A percentile compares a stretch with the other conserved stretches of the same genome.
These are phyloP conservation scores for Xestoiulus laeticollis DNA, from an alignment of 2,888 invertebrate genomes.

Conservation along the genomic window DNA sequence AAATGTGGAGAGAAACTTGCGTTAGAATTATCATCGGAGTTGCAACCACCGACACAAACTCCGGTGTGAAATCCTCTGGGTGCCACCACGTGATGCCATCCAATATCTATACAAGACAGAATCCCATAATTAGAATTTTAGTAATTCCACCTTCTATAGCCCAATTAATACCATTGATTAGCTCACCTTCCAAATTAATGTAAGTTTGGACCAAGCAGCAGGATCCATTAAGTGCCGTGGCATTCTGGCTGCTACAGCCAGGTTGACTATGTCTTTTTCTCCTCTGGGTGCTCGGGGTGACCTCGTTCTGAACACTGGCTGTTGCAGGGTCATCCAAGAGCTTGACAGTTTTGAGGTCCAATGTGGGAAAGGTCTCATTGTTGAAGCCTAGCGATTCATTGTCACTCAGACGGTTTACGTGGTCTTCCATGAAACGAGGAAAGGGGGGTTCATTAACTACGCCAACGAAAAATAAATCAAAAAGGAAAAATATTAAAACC, in stretches of 20 bases:
- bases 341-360: slow-evolving; percentile 58
- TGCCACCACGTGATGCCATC: neutral
- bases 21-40: neutral
- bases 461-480: slow-evolving; percentile 50
- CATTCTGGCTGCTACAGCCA: neutral
- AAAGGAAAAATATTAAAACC: slow-evolving; percentile 42
- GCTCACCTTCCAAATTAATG: neutral
- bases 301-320: neutral
- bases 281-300: neutral
- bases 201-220: neutral
- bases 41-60: slow-evolving; percentile 3
- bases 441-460: slow-evolving; percentile 58
- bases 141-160: too few species aligned
- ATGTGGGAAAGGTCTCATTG: slow-evolving; percentile 58
- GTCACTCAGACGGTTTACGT: slow-evolving; percentile 46
- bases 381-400: slow-evolving; percentile 57
- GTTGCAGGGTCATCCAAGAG: neutral
- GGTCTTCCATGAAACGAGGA: slow-evolving; percentile 58
- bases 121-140: too few species aligned
- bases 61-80: neutral
- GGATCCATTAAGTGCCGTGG: neutral
- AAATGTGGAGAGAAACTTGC: neutral
- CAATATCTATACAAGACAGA: neutral
- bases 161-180: neutral
- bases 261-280: neutral